A percentile compares a stretch with the other conserved stretches of the same genome.
phyloP scores from a whole-genome alignment of 2,797 vertebrate genomes.

The Rhinophrynus dorsalis region DNA sequence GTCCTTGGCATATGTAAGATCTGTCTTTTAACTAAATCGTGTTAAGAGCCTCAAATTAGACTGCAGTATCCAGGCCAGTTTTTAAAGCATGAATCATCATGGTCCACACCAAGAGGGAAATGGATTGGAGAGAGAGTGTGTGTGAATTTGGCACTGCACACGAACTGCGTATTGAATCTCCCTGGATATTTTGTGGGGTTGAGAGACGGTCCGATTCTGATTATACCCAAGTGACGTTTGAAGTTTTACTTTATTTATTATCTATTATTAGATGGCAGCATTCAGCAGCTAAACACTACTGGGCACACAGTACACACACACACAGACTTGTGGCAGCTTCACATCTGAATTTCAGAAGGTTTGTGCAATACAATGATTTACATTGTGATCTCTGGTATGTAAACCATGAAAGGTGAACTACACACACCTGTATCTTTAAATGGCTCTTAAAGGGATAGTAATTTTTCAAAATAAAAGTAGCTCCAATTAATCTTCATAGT shows the following conservation, averaged over 20 bases:
- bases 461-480: no score
- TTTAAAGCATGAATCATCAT: slow-evolving; percentile 22
- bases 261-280: no score
- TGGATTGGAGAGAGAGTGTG: neutral
- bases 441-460: no score
- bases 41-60: slow-evolving; percentile 24
- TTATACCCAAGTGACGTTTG: neutral
- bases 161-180: neutral
- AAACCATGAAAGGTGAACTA: no score
- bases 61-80: neutral
- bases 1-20: neutral
- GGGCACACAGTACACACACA: no score
- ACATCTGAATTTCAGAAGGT: no score
- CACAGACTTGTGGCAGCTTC: no score
- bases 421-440: no score
- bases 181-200: neutral
- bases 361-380: no score
- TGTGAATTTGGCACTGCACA: neutral
- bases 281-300: no score
- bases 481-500: no score
- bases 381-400: no score
- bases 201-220: neutral
- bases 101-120: neutral
- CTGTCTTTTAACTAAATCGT: slow-evolving; percentile 6
- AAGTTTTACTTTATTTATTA: neutral